phyloP scores from a whole-genome alignment of 2,113 vertebrate species.

The Erythrolamprus reginae region DNA sequence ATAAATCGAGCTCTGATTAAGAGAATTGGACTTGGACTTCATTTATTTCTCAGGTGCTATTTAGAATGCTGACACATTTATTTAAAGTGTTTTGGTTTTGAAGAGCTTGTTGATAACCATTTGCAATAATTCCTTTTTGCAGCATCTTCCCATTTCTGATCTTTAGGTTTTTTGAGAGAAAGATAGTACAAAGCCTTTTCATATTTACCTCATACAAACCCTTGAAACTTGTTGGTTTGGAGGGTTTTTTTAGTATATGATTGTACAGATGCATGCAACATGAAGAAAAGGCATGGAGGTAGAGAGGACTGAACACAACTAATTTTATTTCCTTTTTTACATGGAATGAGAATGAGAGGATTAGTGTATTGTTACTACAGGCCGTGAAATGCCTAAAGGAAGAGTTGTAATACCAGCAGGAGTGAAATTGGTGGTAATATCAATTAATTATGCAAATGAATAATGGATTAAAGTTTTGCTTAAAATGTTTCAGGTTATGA shows the following conservation, averaged over 20 bases:
- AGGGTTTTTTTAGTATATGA: background rate
- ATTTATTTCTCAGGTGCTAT: too few species aligned
- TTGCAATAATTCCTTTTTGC: background rate
- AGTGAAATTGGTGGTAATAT: background rate
- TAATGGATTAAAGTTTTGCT: background rate
- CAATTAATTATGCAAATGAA: background rate
- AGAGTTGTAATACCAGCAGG: background rate
- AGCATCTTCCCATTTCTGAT: background rate
- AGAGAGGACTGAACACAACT: background rate
- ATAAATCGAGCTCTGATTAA: too few species aligned
- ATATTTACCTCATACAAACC: background rate
- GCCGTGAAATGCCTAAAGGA: background rate
- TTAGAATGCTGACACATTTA: too few species aligned
- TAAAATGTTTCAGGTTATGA: background rate
- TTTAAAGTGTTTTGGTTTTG: background rate
- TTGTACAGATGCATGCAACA: background rate
- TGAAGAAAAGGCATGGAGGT: background rate
- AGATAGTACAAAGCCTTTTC: background rate
- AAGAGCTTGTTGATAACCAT: background rate
- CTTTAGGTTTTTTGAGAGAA: background rate
- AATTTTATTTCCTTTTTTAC: background rate
- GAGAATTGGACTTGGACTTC: too few species aligned
- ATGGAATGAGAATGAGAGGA: background rate
- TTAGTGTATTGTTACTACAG: background rate
- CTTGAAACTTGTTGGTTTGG: background rate